Percentiles rank a stretch among this genome's conserved stretches.
These are phyloP conservation scores for Liodrosophila aerea DNA, from an alignment of 2,888 invertebrate genomes.

Conservation along the genomic window DNA sequence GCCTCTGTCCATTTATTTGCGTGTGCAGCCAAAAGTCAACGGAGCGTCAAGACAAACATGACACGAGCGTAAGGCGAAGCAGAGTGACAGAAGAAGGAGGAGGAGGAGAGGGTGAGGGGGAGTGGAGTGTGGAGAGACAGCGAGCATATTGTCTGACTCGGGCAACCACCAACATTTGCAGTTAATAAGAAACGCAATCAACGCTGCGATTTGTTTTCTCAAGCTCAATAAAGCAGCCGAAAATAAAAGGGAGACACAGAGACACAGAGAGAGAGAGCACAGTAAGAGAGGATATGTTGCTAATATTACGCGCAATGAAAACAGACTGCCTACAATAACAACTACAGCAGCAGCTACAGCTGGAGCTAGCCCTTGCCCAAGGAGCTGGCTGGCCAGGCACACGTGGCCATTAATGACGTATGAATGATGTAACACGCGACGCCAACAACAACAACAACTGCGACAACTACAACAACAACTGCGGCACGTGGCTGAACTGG, in stretches of 20 bases:
- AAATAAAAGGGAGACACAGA: slow-evolving; percentile 1
- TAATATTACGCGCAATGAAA: slow-evolving; percentile 68
- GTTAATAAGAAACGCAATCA: slow-evolving; percentile 80
- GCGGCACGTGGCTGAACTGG: slow-evolving; percentile 65
- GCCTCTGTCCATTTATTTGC: slow-evolving; percentile 51
- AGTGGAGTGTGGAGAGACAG: slow-evolving; percentile 35
- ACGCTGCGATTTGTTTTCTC: slow-evolving; percentile 80
- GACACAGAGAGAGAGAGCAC: background rate
- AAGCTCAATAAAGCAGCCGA: slow-evolving; percentile 64
- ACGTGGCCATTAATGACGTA: slow-evolving; percentile 83
- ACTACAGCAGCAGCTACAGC: slow-evolving; percentile 14
- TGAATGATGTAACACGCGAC: slow-evolving; percentile 83
- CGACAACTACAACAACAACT: slow-evolving; percentile 6
- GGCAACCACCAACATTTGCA: slow-evolving; percentile 57
- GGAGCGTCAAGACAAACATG: slow-evolving; percentile 78
- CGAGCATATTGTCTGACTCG: slow-evolving; percentile 67
- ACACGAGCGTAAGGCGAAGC: slow-evolving; percentile 25
- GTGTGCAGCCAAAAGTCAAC: slow-evolving; percentile 69
- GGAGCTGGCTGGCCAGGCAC: slow-evolving; percentile 59
- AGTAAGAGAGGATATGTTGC: slow-evolving; percentile 37
- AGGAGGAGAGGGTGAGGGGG: background rate
- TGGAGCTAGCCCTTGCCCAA: slow-evolving; percentile 9
- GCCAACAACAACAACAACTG: slow-evolving; percentile 23
- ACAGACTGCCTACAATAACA: slow-evolving; percentile 71
- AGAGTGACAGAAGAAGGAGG: background rate